phyloP scores from a whole-genome alignment of 2,888 invertebrate genomes.

The Apantesis nais region DNA sequence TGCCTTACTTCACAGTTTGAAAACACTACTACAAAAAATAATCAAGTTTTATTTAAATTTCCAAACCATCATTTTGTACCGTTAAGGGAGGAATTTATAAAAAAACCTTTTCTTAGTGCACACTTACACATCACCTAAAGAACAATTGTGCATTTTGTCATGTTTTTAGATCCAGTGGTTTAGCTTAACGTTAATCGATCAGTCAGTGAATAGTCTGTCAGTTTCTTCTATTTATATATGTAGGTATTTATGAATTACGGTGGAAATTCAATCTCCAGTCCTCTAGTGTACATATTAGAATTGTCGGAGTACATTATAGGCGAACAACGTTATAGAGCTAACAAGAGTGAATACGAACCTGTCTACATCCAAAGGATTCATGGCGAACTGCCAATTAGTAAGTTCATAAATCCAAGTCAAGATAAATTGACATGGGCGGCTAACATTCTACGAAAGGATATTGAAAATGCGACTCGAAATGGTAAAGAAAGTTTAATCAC shows the following conservation, averaged over 20 bases:
- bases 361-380: constrained; percentile 27
- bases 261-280: background rate
- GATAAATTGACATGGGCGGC: constrained; percentile 51
- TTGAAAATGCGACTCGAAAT: constrained; percentile 29
- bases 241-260: background rate
- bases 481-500: background rate
- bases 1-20: no score
- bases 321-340: background rate
- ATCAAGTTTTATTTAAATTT: no score
- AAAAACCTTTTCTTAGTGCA: no score
- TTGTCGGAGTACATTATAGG: background rate
- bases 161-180: no score
- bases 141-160: no score
- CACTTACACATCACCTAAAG: no score
- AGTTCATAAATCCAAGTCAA: constrained; percentile 62
- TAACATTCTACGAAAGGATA: constrained; percentile 52
- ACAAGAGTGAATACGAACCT: background rate
- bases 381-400: constrained; percentile 60
- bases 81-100: no score
- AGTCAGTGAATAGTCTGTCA: no score
- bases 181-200: no score
- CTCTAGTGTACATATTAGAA: background rate
- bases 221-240: background rate
- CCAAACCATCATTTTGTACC: no score
- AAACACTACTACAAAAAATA: no score